Conservation (phyloP, 2,113 vertebrate genomes). For the Xiphophorus maculatus region DNA sequence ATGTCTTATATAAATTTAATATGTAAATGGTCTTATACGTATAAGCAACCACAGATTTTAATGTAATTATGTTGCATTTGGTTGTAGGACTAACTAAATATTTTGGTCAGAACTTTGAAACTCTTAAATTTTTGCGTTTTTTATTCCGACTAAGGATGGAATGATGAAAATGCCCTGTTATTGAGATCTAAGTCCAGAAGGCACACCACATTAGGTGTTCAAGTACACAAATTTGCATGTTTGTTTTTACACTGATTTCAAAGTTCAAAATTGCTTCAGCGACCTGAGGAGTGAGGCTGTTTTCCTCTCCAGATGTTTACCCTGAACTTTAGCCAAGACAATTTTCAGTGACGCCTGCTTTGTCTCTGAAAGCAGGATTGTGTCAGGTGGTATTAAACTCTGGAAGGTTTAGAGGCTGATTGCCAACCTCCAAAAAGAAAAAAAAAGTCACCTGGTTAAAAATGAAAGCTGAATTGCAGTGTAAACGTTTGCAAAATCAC, state of each 20-base stretch:
- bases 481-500: not conserved
- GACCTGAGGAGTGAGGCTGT: not conserved
- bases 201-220: not conserved
- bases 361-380: not conserved
- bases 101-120: not conserved
- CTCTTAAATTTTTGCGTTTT: not conserved
- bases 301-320: not conserved
- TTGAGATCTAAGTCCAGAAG: constrained; percentile 10
- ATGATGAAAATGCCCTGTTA: constrained; percentile 29
- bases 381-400: not conserved
- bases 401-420: too few species aligned
- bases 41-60: not conserved
- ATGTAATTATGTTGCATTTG: not conserved
- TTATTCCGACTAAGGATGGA: constrained; percentile 21
- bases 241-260: constrained; percentile 11
- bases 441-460: not conserved
- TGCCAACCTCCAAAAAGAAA: not conserved
- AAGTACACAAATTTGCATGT: constrained; percentile 16
- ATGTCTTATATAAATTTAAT: not conserved
- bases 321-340: not conserved
- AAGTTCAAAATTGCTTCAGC: constrained; percentile 2
- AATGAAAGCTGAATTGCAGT: not conserved
- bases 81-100: not conserved
- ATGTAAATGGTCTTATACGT: not conserved
- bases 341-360: not conserved